These are phyloP conservation scores for Drosophila truncata DNA, from an alignment of 1,140 invertebrate genomes.

Conservation along the genomic window DNA sequence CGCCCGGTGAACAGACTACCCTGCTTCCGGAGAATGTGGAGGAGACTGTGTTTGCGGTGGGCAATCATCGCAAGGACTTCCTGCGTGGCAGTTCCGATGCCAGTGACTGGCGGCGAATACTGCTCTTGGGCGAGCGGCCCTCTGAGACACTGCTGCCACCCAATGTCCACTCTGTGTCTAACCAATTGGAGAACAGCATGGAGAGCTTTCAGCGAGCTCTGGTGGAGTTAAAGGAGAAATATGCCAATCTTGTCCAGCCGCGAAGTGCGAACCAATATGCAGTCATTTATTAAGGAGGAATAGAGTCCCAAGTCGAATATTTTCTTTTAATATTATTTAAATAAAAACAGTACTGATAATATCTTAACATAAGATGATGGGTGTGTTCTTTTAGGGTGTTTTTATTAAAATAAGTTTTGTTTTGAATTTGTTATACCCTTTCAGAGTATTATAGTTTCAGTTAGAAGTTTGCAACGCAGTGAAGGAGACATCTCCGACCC, in stretches of 20 bases:
- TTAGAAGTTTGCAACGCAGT: too few species aligned
- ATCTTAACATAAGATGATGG: slow-evolving; percentile 22
- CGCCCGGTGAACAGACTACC: slow-evolving; percentile 23
- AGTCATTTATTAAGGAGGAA: slow-evolving; percentile 40
- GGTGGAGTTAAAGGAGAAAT: slow-evolving; percentile 67
- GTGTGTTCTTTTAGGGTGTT: not conserved
- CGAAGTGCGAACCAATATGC: slow-evolving; percentile 54
- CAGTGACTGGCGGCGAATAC: slow-evolving; percentile 64
- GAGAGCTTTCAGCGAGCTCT: slow-evolving; percentile 68
- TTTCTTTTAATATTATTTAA: slow-evolving; percentile 33
- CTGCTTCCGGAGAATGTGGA: slow-evolving; percentile 45
- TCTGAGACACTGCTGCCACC: slow-evolving; percentile 5
- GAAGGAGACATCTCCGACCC: too few species aligned
- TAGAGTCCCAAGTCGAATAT: not conserved
- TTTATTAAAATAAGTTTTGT: not conserved
- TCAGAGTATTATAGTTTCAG: too few species aligned
- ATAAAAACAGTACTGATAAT: slow-evolving; percentile 69
- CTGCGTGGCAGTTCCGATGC: slow-evolving; percentile 49
- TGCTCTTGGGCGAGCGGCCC: slow-evolving; percentile 57
- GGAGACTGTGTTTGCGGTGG: slow-evolving; percentile 51
- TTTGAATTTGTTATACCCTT: too few species aligned
- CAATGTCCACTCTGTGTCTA: slow-evolving; percentile 14
- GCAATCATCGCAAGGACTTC: slow-evolving; percentile 46
- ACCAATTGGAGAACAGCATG: slow-evolving; percentile 63
- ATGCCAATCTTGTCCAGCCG: slow-evolving; percentile 57